A percentile compares a stretch with the other conserved stretches of the same genome.
phyloP scores from a whole-genome alignment of 1,140 invertebrate species.

The Apis dorsata region DNA sequence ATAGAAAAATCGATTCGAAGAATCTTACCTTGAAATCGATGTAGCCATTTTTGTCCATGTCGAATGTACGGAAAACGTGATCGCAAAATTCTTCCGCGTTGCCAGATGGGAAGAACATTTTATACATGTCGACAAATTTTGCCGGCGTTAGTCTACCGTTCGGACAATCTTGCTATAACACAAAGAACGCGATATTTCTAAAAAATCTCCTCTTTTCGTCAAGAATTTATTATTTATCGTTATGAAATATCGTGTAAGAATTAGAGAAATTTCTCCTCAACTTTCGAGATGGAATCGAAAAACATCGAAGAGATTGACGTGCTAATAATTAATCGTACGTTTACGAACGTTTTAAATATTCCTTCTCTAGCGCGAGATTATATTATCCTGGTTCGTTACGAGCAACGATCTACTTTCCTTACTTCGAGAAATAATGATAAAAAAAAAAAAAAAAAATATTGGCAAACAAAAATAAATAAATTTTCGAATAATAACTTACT shows the following conservation, averaged over 20 bases:
- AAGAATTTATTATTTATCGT: too few species aligned
- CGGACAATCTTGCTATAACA: slow-evolving; percentile 98
- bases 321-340: too few species aligned
- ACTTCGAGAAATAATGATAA: not conserved
- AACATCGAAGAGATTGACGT: too few species aligned
- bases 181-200: not conserved
- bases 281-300: too few species aligned
- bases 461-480: not conserved
- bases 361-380: too few species aligned
- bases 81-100: slow-evolving; percentile 99
- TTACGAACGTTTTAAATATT: too few species aligned
- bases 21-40: slow-evolving; percentile 95
- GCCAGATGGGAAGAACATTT: slow-evolving; percentile 99
- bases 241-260: too few species aligned
- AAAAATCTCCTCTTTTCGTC: not conserved
- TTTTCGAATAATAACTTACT: slow-evolving; percentile 81
- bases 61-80: slow-evolving; percentile 99
- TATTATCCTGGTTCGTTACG: too few species aligned
- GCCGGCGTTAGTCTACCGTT: slow-evolving; percentile 97
- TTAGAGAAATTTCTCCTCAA: too few species aligned
- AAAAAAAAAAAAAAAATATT: not conserved
- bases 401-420: too few species aligned
- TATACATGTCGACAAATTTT: slow-evolving; percentile 99
- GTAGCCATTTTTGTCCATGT: slow-evolving; percentile 99
- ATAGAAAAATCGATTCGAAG: not conserved